Base-by-base conservation (phyloP, 2,888 invertebrate genomes). In the Lasioglossum vierecki region DNA sequence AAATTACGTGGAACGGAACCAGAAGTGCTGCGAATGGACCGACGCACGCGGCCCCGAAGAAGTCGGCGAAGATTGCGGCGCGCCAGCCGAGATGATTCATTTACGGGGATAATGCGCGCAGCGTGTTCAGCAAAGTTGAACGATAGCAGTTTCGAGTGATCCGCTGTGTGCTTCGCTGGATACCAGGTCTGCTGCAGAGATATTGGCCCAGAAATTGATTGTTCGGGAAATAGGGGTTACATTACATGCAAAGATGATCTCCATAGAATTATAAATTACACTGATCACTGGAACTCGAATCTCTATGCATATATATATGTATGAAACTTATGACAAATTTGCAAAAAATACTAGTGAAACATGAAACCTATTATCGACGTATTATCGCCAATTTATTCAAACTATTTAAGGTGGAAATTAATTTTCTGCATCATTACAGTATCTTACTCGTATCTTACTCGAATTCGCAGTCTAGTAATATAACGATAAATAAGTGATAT, bases 1-100 rank as follows among this genome's bases (percentile, higher is more conserved):
- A 84, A 83, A 84, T 84, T 82, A 83, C 78, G 49, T n/a, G 73
- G 57, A 70, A 60, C n/a, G 82, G 39, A 46, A 74, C 49, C 2
- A 53, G 30, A 9, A 44, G 18, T 68, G 22, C 22, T 5, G 70
- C 70, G 15, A 49, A 60, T 11, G 22, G 26, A 13, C 22, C 11
- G 57, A n/a, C 57, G 57, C 57, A n/a, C 11, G 11, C 57, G 35
- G 26, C 18, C 9, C 6, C 15, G 35, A 26, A 73, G 80, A 44
- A 81, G 60, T 35, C 44, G 53, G 76, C 26, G 57, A 76, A 74
- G 18, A n/a, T 63, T 35, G 13, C 22, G 22, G 11, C 22, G 30
- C 73, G 26, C 35, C 35, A 8, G 26, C 18, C 13, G 15, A 13
- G 35, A 76, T 66, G 60, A 76, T 76, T 76, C 26, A 72, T 72